A percentile compares a stretch with the other conserved stretches of the same genome.
These are phyloP conservation scores for Acrobasis consociella DNA, from an alignment of 2,888 invertebrate species.

Conservation along the genomic window DNA sequence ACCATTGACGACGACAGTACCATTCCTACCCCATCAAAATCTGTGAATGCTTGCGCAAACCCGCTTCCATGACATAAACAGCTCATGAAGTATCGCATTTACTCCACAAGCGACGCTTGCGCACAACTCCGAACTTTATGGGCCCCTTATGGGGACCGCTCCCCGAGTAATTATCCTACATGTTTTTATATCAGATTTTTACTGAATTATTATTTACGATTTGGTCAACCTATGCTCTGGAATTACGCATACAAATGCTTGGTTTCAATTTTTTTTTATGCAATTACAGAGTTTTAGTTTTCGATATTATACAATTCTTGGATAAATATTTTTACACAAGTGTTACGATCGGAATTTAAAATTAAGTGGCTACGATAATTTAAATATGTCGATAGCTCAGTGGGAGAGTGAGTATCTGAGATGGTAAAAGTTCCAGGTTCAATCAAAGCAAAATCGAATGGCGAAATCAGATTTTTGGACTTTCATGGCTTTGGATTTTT, in stretches of 20 bases:
- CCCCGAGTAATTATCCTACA: slow-evolving; percentile 80
- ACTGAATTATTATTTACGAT: slow-evolving; percentile 78
- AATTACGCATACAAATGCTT: slow-evolving; percentile 38
- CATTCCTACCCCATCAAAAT: slow-evolving; percentile 76
- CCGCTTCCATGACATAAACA: slow-evolving; percentile 82
- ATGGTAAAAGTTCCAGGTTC: too few species aligned
- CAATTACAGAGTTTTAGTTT: background rate
- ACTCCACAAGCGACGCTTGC: slow-evolving; percentile 44
- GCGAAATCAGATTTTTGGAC: too few species aligned
- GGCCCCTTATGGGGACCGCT: slow-evolving; percentile 66
- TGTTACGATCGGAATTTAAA: too few species aligned
- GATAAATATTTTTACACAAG: background rate
- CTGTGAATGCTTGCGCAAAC: slow-evolving; percentile 83
- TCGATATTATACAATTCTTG: background rate
- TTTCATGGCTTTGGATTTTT: too few species aligned
- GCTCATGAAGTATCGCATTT: slow-evolving; percentile 70
- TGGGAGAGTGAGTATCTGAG: too few species aligned
- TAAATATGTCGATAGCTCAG: too few species aligned
- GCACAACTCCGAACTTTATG: slow-evolving; percentile 60
- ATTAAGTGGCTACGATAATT: too few species aligned
- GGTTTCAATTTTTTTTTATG: background rate
- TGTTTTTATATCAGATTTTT: slow-evolving; percentile 80
- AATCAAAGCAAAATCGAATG: too few species aligned
- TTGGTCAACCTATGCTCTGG: slow-evolving; percentile 51
- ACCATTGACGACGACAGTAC: slow-evolving; percentile 56